phyloP scores from a whole-genome alignment of 2,888 invertebrate species.

The Hypselothyrea guttata region DNA sequence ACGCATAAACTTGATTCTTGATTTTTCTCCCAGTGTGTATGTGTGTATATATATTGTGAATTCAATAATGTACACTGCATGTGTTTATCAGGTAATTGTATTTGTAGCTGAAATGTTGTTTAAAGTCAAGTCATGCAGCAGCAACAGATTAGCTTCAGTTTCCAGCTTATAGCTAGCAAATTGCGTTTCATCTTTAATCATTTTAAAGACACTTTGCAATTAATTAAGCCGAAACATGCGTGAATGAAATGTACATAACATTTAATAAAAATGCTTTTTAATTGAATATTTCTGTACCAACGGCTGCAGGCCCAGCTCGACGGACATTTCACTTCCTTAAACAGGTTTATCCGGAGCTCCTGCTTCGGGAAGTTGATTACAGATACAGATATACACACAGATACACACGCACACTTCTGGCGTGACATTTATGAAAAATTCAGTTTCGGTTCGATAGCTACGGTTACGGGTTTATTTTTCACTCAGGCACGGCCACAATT shows the following conservation, averaged over 20 bases:
- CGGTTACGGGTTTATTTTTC: background rate
- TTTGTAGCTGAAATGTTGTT: conserved; percentile 19
- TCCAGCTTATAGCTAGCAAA: no score
- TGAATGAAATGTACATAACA: background rate
- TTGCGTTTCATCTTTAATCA: no score
- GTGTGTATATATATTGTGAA: conserved; percentile 20
- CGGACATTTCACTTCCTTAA: conserved; percentile 17
- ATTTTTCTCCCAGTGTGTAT: conserved; percentile 5
- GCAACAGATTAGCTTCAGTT: conserved; percentile 12
- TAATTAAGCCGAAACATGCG: conserved; percentile 1
- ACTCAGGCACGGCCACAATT: conserved; percentile 24
- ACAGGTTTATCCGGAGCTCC: conserved; percentile 41
- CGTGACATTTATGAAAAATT: conserved; percentile 50
- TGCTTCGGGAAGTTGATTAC: conserved; percentile 4
- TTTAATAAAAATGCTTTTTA: no score
- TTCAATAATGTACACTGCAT: conserved; percentile 52
- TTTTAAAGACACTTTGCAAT: no score
- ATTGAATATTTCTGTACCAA: no score
- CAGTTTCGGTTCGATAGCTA: conserved; percentile 9
- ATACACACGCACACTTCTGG: conserved; percentile 3
- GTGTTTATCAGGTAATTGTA: conserved; percentile 52
- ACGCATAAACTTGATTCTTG: conserved; percentile 6
- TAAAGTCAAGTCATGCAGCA: conserved; percentile 17
- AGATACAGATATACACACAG: conserved; percentile 1
- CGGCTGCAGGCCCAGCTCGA: background rate